Percentiles rank a stretch among this genome's conserved stretches.
phyloP scores from a whole-genome alignment of 2,113 vertebrate species.

The Lepisosteus osseus region DNA sequence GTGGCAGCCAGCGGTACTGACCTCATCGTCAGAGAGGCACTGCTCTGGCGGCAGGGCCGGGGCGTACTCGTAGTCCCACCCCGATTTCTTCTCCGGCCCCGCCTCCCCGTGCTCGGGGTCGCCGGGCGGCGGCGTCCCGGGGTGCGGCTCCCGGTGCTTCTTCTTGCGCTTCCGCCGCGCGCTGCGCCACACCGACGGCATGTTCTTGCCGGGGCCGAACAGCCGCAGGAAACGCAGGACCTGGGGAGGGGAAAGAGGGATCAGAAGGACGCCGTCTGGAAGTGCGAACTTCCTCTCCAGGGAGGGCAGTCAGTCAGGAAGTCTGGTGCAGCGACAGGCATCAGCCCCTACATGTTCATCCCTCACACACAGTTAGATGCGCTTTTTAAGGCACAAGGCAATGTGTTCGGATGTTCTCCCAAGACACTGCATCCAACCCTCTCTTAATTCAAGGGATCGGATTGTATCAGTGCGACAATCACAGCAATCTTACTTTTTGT shows the following conservation, averaged over 20 bases:
- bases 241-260: slow-evolving; percentile 44
- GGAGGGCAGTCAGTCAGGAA: no score
- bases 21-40: slow-evolving; percentile 98
- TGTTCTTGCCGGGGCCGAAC: slow-evolving; percentile 94
- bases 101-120: slow-evolving; percentile 65
- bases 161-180: slow-evolving; percentile 91
- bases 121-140: slow-evolving; percentile 77
- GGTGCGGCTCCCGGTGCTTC: slow-evolving; percentile 82
- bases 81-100: slow-evolving; percentile 74
- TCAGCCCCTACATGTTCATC: no score
- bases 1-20: slow-evolving; percentile 42
- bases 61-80: slow-evolving; percentile 89
- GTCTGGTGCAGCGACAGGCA: no score
- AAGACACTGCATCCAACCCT: no score
- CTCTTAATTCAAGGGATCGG: no score
- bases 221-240: slow-evolving; percentile 92
- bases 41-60: slow-evolving; percentile 90
- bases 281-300: no score
- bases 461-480: background rate
- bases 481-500: background rate
- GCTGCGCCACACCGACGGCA: slow-evolving; percentile 94
- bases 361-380: no score
- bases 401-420: no score
- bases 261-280: background rate
- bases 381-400: no score